Base-by-base conservation (phyloP, 1,140 invertebrate genomes). In the Sycobia sp. region DNA sequence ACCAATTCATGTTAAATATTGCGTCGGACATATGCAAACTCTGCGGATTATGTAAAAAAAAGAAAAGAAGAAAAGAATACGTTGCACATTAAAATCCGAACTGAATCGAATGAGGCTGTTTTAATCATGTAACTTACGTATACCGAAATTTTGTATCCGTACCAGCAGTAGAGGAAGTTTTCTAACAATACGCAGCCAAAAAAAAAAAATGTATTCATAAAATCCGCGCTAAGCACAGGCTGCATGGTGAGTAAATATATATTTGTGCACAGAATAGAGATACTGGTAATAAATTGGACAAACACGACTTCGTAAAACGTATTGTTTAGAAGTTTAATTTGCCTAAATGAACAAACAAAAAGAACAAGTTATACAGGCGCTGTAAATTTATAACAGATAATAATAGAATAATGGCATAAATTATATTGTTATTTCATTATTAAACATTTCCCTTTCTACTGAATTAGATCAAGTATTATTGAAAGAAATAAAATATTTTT, bases 1-100 rank as follows among this genome's bases (percentile, higher is more conserved):
- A 47, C 74, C 74, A 76, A n/a, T 76, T 66, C 71, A 74, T 73
- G 7, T 69, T 57, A 13, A 72, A 73, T 56, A 74, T 56, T 7
- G 69, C 67, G 14, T 50, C 53, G 10, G 65, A 71, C 20, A 68
- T 32, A 1, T 67, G 50, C 57, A 70, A 67, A 10, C 55, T 67
- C 49, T 66, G 50, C n/a, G n/a, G 8, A 72, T 50, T 11, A 36
- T 23, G 16, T 32, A 25, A 54, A n/a, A n/a, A n/a, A n/a, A n/a
- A n/a, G n/a, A n/a, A n/a, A 38, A 34, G n/a, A 34, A 20, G 36
- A 36, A 20, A 36, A 0, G 1, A 51, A 14, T 34, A 1, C 20
- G 5, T 36, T 51, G 23, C 14, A 44, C 22, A 20, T 25, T 46
- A 20, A 11, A 46, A 46, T 23, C 22, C 7, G 4, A 44, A 46